Base-by-base conservation (phyloP, 1,140 invertebrate genomes). In the Lasaia peninsularis region DNA sequence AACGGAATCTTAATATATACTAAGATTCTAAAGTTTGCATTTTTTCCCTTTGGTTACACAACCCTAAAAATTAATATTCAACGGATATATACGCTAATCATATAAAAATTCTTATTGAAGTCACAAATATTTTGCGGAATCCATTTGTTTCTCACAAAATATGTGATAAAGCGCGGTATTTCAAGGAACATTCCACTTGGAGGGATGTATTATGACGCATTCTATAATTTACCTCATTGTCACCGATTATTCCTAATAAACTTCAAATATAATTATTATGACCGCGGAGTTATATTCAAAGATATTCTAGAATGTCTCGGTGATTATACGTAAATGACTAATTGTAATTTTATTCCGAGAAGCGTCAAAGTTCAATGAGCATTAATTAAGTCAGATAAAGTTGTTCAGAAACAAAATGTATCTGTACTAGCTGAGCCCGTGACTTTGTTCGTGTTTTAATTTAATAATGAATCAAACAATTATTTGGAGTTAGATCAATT, bases 101-200 rank as follows among this genome's bases (percentile, higher is more conserved):
- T 11, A 44, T 10, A 40, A 12, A 14, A 14, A 37, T 12, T 37
- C 9, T 20, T 44, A 44, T 20, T 44, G 40, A 16, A 16, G 40
- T 18, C 16, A 44, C 20, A 18, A 48, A 62, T 44, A 50, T 60
- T 65, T 35, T 16, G 52, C 56, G 53, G 48, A 62, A 62, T 63
- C 59, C 20, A 24, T 50, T 28, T 53, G 52, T 54, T 62, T 62
- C 55, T 64, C 56, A 59, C 51, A 53, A 63, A 65, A 44, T 40
- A 14, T 18, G 16, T 18, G 20, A 44, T 44, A 44, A 20, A 44
- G 34, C 53, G 44, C 54, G 56, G 56, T 62, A 69, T 62, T 69
- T 64, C 58, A 65, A 60, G 66, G 69, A 69, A 71, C 50, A 59
- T 71, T 67, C 69, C 61, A 69, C 28, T 60, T 61, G 59, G 50